Percentiles rank a stretch among this genome's conserved stretches.
phyloP scores from a whole-genome alignment of 2,888 invertebrate species.

The Phymatocera aterrima region DNA sequence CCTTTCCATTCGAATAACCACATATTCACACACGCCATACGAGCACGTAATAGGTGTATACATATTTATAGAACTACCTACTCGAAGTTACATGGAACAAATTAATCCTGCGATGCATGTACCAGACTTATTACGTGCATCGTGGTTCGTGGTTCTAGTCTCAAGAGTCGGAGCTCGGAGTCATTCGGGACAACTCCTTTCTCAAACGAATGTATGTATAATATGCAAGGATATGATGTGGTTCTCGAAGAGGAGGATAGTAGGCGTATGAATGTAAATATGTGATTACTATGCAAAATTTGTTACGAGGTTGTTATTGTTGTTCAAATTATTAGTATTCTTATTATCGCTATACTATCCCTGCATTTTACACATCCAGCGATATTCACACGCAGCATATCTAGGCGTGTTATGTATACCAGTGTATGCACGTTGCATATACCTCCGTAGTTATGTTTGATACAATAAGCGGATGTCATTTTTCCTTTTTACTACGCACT shows the following conservation, averaged over 20 bases:
- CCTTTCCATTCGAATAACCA: background rate
- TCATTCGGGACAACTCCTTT: conserved; percentile 24
- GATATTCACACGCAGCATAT: background rate
- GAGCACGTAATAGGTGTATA: too few relatives aligned
- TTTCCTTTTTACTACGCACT: conserved; percentile 7
- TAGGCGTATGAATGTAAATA: conserved; percentile 30
- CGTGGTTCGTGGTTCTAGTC: conserved; percentile 1
- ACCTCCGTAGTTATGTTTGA: too few relatives aligned
- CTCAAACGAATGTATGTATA: background rate
- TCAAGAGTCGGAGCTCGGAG: conserved; percentile 3
- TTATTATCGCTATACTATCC: background rate
- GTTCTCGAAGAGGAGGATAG: background rate
- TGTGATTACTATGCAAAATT: conserved; percentile 28
- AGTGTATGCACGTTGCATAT: too few relatives aligned
- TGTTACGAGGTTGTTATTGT: conserved; percentile 21
- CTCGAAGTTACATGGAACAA: background rate
- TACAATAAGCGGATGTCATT: background rate
- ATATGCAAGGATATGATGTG: background rate
- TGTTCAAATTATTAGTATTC: background rate
- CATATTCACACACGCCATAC: background rate
- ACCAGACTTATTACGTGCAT: conserved; percentile 9
- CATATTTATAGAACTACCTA: background rate
- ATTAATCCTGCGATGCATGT: background rate
- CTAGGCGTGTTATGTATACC: too few relatives aligned
- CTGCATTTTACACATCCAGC: too few relatives aligned